Evolutionary conservation across 2,888 invertebrate species (phyloP), one percentile per base, ranked within the genome.

Genomic region (Kryphioiulus occultus): DNA sequence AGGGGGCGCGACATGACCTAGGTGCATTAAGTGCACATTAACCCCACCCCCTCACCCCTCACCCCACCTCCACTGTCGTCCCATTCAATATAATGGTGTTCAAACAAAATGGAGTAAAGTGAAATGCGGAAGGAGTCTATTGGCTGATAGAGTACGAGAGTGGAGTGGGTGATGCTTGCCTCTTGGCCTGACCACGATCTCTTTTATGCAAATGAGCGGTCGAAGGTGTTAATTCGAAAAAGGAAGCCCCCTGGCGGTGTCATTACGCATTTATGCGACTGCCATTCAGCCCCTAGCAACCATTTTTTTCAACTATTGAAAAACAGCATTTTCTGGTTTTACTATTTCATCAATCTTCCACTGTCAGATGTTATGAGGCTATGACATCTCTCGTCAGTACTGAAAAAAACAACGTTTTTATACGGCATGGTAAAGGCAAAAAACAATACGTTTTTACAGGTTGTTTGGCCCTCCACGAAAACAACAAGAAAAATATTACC

Each of bases 281-380:
- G 59, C 22, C 22, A 53, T 53, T 53, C 53, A 53, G 68, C 68
- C 68, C 26, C 68, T 26, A 26, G 68, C 22, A 22, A 9, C 9
- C 68, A 22, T 9, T 68, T 68, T 68, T 30, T 78, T 78, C 2
- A 17, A 5, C 2, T 3, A 26, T 5, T n/a, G n/a, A n/a, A 5
- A 26, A 30, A 78, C 78, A 10, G 30, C 78, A 78, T 78, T 78
- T 78, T 78, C 78, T 78, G 78, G 78, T 78, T 78, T 78, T 78
- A 26, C 78, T 0, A 78, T 78, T 78, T 12, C 78, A 78, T 78
- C 78, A 30, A 78, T 78, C 78, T 78, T 78, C 26, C 12, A 68
- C 22, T 68, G 68, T 68, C 68, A 68, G 19, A 68, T 68, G 19
- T 68, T 22, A 26, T 4, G 12, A 78, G 15, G 9, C 26, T 78